These are phyloP conservation scores for Resseliella maxima DNA, from an alignment of 2,888 invertebrate species.

Conservation along the genomic window DNA sequence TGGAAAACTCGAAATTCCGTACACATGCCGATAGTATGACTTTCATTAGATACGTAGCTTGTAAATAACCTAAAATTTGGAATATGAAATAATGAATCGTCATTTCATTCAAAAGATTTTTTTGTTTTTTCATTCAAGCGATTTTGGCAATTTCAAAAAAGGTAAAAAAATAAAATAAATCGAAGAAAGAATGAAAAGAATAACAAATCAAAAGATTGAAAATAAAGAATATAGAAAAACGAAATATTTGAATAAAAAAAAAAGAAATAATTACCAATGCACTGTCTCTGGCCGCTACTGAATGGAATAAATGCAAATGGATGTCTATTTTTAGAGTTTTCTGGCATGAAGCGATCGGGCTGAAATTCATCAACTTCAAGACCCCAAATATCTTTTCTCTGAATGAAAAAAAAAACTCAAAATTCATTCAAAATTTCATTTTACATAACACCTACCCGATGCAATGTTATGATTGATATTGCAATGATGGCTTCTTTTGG, in stretches of 20 bases:
- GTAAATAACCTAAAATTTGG: slow-evolving; percentile 57
- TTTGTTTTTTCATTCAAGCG: too few relatives aligned
- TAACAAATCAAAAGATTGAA: not conserved
- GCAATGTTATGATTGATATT: slow-evolving; percentile 56
- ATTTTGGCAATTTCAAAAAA: too few relatives aligned
- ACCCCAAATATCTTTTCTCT: slow-evolving; percentile 57
- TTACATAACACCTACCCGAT: slow-evolving; percentile 45
- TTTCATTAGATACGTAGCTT: slow-evolving; percentile 61
- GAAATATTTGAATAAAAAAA: not conserved
- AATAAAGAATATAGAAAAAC: not conserved
- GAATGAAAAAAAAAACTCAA: not conserved
- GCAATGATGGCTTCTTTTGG: slow-evolving; percentile 57
- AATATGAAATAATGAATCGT: too few relatives aligned
- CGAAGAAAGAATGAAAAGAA: too few relatives aligned
- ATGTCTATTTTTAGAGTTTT: slow-evolving; percentile 57
- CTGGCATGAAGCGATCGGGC: slow-evolving; percentile 58
- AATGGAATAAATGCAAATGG: slow-evolving; percentile 58
- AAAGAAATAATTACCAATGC: slow-evolving; percentile 33
- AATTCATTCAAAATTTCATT: not conserved
- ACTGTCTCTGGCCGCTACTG: not conserved
- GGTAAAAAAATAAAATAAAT: not conserved
- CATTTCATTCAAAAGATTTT: too few relatives aligned
- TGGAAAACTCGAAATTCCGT: slow-evolving; percentile 61
- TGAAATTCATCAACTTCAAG: slow-evolving; percentile 57
- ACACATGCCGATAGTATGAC: slow-evolving; percentile 60